Evolutionary conservation across 1,140 invertebrate species (phyloP).

Genomic region (Nephotettix cincticeps): DNA sequence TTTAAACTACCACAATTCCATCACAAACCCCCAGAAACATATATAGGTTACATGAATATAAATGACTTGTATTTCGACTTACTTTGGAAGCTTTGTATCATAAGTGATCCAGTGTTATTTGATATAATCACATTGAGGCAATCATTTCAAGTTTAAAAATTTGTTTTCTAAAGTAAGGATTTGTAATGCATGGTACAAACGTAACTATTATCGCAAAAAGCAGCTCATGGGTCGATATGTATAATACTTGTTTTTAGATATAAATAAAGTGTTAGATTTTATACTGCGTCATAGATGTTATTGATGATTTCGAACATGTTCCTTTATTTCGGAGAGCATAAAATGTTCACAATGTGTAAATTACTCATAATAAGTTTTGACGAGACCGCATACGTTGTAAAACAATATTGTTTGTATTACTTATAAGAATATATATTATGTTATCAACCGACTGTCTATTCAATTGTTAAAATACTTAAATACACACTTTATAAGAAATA

Average conservation of each 20-base stretch:
- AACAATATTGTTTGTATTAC: not conserved
- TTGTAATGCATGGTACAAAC: conserved; percentile 4
- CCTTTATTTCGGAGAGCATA: not conserved
- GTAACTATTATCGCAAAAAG: not conserved
- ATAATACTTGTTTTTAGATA: not conserved
- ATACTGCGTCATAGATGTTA: not conserved
- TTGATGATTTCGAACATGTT: not conserved
- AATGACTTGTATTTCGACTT: too few species aligned
- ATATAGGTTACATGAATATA: too few species aligned
- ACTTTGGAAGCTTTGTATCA: too few species aligned
- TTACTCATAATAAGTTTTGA: too few species aligned
- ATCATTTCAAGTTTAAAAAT: not conserved
- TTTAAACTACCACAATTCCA: too few species aligned
- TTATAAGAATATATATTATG: not conserved
- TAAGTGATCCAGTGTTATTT: too few species aligned
- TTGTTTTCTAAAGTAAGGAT: not conserved
- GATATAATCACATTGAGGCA: not conserved
- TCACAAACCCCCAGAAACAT: too few species aligned
- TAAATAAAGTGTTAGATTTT: conserved; percentile 3
- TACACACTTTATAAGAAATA: not conserved
- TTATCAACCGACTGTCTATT: not conserved
- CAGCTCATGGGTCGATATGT: not conserved
- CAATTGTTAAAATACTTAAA: not conserved
- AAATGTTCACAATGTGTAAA: conserved; percentile 12
- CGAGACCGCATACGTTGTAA: not conserved